These are phyloP conservation scores for Orientallactaga sibirica DNA, from an alignment of 2,797 vertebrate genomes.

Conservation along the genomic window DNA sequence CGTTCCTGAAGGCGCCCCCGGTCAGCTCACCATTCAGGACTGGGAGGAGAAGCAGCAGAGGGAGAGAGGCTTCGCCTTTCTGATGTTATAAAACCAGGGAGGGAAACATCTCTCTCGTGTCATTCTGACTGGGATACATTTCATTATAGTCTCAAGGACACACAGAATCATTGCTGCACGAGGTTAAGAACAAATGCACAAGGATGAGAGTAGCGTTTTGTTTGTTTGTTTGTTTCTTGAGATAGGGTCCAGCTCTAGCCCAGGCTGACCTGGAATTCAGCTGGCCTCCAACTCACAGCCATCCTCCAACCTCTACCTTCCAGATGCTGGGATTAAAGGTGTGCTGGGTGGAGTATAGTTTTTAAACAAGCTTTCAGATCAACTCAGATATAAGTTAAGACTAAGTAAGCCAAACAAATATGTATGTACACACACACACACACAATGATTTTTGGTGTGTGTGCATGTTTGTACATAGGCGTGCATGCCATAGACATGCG, in stretches of 20 bases:
- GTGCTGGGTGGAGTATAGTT: not conserved
- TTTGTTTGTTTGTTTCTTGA: too few relatives aligned
- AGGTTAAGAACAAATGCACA: constrained; percentile 32
- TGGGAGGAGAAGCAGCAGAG: constrained; percentile 81
- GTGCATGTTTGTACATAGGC: too few relatives aligned
- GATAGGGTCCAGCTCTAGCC: too few relatives aligned
- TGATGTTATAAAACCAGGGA: constrained; percentile 19
- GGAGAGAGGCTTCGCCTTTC: not conserved
- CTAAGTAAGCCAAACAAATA: not conserved
- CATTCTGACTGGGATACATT: constrained; percentile 26
- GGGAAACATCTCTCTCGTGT: not conserved
- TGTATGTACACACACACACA: not conserved
- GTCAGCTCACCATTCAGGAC: constrained; percentile 98
- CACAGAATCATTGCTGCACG: not conserved
- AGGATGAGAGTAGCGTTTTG: not conserved
- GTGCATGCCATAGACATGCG: too few relatives aligned
- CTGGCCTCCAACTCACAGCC: too few relatives aligned
- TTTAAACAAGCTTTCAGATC: constrained; percentile 9
- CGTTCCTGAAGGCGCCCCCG: constrained; percentile 96
- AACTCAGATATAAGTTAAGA: constrained; percentile 34
- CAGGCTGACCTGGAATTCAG: too few relatives aligned
- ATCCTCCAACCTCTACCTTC: too few relatives aligned
- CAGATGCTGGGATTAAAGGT: too few relatives aligned
- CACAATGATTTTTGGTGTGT: too few relatives aligned
- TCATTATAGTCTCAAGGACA: not conserved